These are phyloP conservation scores for Heteronetta atricapilla DNA, from an alignment of 2,113 vertebrate genomes.

Conservation along the genomic window DNA sequence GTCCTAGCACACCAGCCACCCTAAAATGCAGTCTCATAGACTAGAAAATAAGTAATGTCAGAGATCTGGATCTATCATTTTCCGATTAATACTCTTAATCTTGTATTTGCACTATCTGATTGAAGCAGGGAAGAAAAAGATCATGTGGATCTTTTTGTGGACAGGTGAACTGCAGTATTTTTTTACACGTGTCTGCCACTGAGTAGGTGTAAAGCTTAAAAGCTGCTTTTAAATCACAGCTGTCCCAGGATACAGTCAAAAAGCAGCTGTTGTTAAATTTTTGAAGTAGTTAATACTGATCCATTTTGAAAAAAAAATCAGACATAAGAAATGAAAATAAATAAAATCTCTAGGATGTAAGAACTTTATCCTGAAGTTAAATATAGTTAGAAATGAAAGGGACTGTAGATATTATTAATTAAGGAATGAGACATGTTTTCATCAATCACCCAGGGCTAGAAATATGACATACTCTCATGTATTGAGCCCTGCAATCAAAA, in stretches of 20 bases:
- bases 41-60: background rate
- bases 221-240: background rate
- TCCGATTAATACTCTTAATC: background rate
- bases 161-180: background rate
- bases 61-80: background rate
- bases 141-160: too few relatives aligned
- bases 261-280: background rate
- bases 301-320: background rate
- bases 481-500: background rate
- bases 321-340: background rate
- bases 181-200: background rate
- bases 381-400: background rate
- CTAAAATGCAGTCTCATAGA: background rate
- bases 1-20: background rate
- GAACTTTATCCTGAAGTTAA: background rate
- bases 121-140: background rate
- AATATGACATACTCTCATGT: fast-evolving
- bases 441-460: background rate
- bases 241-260: background rate
- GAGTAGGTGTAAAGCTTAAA: background rate
- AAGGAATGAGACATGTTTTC: background rate
- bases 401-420: background rate
- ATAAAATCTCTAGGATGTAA: background rate
- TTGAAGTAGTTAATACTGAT: background rate
- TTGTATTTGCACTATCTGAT: background rate